Percentiles rank a stretch among this genome's conserved stretches.
Conservation (phyloP, 2,888 invertebrate species). For the Zaprionus bogoriensis region DNA sequence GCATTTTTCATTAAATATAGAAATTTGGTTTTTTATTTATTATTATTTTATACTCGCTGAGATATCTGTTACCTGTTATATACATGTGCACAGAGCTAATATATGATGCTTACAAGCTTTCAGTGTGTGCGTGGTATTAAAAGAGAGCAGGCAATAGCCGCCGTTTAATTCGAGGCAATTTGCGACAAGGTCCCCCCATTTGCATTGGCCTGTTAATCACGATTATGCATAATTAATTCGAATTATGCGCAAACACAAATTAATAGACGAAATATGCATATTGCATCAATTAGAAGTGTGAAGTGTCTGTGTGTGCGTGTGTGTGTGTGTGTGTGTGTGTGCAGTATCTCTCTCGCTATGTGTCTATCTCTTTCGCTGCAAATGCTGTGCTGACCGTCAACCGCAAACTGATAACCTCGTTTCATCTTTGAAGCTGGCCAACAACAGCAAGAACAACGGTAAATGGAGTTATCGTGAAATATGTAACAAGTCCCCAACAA, state of each 20-base stretch:
- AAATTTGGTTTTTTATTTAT: too few species aligned
- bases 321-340: too few species aligned
- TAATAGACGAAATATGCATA: slow-evolving; percentile 77
- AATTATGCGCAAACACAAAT: slow-evolving; percentile 76
- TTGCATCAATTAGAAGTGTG: slow-evolving; percentile 66
- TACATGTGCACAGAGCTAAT: too few species aligned
- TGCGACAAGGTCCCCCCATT: slow-evolving; percentile 38
- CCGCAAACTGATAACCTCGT: slow-evolving; percentile 67
- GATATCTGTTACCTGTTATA: too few species aligned
- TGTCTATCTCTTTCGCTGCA: too few species aligned
- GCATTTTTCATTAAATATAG: too few species aligned
- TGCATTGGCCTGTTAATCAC: slow-evolving; percentile 75
- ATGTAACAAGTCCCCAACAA: slow-evolving; percentile 77
- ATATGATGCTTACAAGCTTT: too few species aligned
- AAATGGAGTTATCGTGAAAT: slow-evolving; percentile 76
- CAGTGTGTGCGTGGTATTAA: too few species aligned
- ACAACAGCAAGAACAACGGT: slow-evolving; percentile 44
- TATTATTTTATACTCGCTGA: too few species aligned
- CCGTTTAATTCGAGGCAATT: slow-evolving; percentile 48
- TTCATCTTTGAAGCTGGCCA: slow-evolving; percentile 66
- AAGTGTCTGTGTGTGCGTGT: too few species aligned
- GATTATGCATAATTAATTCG: slow-evolving; percentile 76
- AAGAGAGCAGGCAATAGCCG: slow-evolving; percentile 26
- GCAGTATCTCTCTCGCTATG: too few species aligned
- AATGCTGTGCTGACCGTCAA: slow-evolving; percentile 11